These are phyloP conservation scores for Marmota flaviventris DNA, from an alignment of 2,113 vertebrate species.

Conservation along the genomic window DNA sequence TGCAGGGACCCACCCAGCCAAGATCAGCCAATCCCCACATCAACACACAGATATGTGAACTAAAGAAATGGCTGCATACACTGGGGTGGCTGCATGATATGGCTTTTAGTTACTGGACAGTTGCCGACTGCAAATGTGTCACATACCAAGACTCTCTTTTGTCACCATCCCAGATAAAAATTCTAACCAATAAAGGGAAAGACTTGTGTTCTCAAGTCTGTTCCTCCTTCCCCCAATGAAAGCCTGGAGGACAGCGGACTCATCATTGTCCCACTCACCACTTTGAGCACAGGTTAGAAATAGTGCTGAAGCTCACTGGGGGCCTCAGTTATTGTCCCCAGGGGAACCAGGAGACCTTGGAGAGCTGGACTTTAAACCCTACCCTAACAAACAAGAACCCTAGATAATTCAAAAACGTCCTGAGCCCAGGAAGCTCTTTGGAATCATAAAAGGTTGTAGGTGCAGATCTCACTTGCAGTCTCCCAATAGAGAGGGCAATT, in stretches of 20 bases:
- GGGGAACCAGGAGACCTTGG: not conserved
- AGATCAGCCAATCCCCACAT: not conserved
- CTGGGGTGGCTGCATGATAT: too few species aligned
- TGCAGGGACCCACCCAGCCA: not conserved
- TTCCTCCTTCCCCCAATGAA: accelerated
- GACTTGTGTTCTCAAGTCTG: too few species aligned
- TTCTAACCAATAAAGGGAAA: not conserved
- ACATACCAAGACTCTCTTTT: not conserved
- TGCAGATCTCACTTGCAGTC: not conserved
- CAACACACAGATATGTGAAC: not conserved
- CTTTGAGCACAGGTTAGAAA: conserved; percentile 62
- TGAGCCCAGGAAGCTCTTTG: not conserved
- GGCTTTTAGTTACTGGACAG: not conserved
- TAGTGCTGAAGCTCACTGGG: not conserved
- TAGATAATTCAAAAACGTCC: not conserved
- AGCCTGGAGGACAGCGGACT: not conserved
- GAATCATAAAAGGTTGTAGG: not conserved
- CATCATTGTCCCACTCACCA: not conserved
- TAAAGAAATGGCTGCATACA: accelerated
- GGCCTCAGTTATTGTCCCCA: conserved; percentile 35
- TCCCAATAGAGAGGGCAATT: not conserved
- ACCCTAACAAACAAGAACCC: not conserved
- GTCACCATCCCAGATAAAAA: not conserved
- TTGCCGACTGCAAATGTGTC: not conserved
- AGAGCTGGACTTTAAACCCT: not conserved